These are phyloP conservation scores for Pterostichus madidus DNA, from an alignment of 2,888 invertebrate species.

Conservation along the genomic window DNA sequence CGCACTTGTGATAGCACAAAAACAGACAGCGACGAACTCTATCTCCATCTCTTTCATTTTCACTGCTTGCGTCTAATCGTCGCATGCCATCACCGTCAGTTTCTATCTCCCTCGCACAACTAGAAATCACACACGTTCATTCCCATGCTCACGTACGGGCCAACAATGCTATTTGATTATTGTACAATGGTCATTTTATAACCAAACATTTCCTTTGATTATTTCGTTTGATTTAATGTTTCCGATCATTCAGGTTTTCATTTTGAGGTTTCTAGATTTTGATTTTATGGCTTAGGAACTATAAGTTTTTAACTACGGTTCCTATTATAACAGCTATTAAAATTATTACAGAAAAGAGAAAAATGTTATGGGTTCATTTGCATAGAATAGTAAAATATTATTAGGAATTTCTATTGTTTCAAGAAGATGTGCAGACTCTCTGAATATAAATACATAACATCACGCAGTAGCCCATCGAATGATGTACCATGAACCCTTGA, in stretches of 20 bases:
- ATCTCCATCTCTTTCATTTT: conserved; percentile 6
- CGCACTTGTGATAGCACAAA: conserved; percentile 24
- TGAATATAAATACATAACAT: too few relatives aligned
- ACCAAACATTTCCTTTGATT: conserved; percentile 57
- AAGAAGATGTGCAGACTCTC: background rate
- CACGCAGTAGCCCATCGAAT: too few relatives aligned
- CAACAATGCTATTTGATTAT: conserved; percentile 61
- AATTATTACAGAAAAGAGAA: background rate
- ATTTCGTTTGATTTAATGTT: conserved; percentile 57
- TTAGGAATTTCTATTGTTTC: conserved; percentile 13
- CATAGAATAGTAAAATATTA: conserved; percentile 20
- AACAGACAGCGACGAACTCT: conserved; percentile 7
- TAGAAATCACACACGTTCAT: conserved; percentile 26
- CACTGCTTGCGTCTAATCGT: conserved; percentile 45
- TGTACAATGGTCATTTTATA: conserved; percentile 28
- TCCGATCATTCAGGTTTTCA: conserved; percentile 38
- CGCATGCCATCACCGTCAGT: conserved; percentile 58
- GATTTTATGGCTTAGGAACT: too few relatives aligned
- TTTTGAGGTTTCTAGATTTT: background rate
- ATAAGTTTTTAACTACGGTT: too few relatives aligned
- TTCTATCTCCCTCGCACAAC: conserved; percentile 27
- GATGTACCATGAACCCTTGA: too few relatives aligned
- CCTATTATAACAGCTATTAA: too few relatives aligned
- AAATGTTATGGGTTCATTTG: background rate
- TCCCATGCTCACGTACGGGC: conserved; percentile 29